Conservation (phyloP, 2,113 vertebrate genomes). For the Plestiodon gilberti region DNA sequence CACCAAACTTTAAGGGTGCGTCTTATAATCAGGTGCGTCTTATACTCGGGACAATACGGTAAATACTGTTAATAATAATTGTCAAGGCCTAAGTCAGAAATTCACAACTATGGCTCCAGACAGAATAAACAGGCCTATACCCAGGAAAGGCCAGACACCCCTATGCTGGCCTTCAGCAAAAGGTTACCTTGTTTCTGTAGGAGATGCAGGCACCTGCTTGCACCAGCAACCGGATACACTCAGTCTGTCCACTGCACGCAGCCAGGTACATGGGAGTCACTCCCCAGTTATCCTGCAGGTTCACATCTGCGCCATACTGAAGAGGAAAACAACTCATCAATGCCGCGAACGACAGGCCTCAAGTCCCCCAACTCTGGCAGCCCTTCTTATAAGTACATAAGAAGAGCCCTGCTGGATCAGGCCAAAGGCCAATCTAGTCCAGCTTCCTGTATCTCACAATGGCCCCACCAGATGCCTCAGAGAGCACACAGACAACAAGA, state of each 20-base stretch:
- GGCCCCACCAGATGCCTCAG: no score
- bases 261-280: slow-evolving; percentile 66
- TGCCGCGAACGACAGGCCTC: neutral
- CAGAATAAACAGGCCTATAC: no score
- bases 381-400: no score
- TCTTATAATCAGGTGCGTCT: no score
- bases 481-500: no score
- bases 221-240: slow-evolving; percentile 60
- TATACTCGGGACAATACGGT: no score
- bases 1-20: no score
- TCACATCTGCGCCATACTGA: slow-evolving; percentile 62
- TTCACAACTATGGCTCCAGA: neutral
- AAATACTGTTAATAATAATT: no score
- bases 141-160: neutral
- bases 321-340: neutral
- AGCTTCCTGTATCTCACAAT: no score
- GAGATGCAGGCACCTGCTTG: slow-evolving; percentile 57
- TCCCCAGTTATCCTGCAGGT: slow-evolving; percentile 64
- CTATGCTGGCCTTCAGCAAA: neutral
- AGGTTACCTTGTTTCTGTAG: slow-evolving; percentile 62
- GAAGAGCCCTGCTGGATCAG: no score
- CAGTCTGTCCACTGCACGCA: slow-evolving; percentile 63
- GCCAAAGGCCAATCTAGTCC: no score
- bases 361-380: neutral
- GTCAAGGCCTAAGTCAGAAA: neutral